A percentile compares a stretch with the other conserved stretches of the same genome.
phyloP scores from a whole-genome alignment of 2,888 invertebrate genomes.

The Drosophila trichaetosa region DNA sequence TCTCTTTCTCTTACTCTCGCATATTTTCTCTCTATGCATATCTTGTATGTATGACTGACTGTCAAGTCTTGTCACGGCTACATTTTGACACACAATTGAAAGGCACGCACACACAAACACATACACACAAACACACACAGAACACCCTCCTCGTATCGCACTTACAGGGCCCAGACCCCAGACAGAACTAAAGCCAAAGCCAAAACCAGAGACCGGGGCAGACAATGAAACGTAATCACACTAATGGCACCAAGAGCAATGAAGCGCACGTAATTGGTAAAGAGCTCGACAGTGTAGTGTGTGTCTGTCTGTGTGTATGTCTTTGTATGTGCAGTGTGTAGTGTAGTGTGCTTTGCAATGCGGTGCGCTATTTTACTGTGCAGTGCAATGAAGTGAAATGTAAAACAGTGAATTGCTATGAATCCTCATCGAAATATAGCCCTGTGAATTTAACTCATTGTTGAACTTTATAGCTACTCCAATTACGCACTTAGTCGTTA shows the following conservation, averaged over 20 bases:
- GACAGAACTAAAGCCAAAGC: slow-evolving; percentile 31
- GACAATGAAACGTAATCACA: slow-evolving; percentile 80
- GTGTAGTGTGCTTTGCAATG: slow-evolving; percentile 42
- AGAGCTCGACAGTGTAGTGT: slow-evolving; percentile 70
- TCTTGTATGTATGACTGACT: slow-evolving; percentile 56
- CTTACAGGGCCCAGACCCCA: slow-evolving; percentile 36
- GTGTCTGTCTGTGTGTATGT: background rate
- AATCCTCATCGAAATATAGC: slow-evolving; percentile 36
- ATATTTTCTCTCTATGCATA: slow-evolving; percentile 18
- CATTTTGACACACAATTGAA: slow-evolving; percentile 81
- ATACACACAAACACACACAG: slow-evolving; percentile 35
- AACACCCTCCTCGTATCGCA: slow-evolving; percentile 9
- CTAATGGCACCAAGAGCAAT: slow-evolving; percentile 80
- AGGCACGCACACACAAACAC: slow-evolving; percentile 66
- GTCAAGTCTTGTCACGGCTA: slow-evolving; percentile 78
- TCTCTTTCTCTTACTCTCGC: background rate
- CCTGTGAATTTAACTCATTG: slow-evolving; percentile 16
- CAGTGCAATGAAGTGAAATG: slow-evolving; percentile 62
- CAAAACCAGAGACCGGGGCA: slow-evolving; percentile 60
- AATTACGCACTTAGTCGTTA: slow-evolving; percentile 21
- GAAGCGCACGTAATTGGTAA: slow-evolving; percentile 81
- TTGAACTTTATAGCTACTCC: slow-evolving; percentile 24
- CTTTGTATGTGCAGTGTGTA: slow-evolving; percentile 25
- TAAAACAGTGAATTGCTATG: slow-evolving; percentile 60
- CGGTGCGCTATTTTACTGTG: slow-evolving; percentile 36